Percentiles rank a stretch among this genome's conserved stretches.
phyloP scores from a whole-genome alignment of 2,113 vertebrate species.

The Nycticorax nycticorax region DNA sequence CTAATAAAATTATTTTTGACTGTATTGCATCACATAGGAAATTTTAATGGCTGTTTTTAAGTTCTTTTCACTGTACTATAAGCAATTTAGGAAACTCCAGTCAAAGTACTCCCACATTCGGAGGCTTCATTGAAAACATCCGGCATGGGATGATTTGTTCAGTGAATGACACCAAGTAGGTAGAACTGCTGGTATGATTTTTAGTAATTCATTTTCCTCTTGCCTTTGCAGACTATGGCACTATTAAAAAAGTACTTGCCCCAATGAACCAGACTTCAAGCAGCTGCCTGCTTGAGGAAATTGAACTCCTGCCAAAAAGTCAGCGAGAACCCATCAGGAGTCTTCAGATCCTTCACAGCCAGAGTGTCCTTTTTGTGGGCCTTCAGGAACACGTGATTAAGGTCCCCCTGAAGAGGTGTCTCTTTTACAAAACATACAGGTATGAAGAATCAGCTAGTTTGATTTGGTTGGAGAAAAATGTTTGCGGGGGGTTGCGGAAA shows the following conservation, averaged over 20 bases:
- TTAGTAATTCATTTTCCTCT: not conserved
- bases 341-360: conserved; percentile 92
- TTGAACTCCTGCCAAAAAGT: conserved; percentile 86
- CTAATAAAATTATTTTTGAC: not conserved
- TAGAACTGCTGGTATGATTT: not conserved
- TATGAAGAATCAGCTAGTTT: conserved; percentile 50
- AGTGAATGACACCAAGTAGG: not conserved
- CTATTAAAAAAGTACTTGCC: conserved; percentile 93
- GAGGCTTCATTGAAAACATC: not conserved
- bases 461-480: not conserved
- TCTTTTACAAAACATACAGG: conserved; percentile 89
- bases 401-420: conserved; percentile 93
- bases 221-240: conserved; percentile 87
- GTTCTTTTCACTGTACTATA: not conserved
- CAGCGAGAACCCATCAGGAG: conserved; percentile 86
- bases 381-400: conserved; percentile 91
- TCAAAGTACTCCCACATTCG: not conserved
- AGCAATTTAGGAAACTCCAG: not conserved
- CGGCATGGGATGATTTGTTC: not conserved
- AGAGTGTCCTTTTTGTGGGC: conserved; percentile 91
- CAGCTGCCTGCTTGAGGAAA: conserved; percentile 93
- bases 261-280: conserved; percentile 85
- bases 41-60: not conserved
- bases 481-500: rapidly evolving
- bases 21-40: not conserved